Percentiles rank a stretch among this genome's conserved stretches.
These are phyloP conservation scores for Neosilurus hyrtlii DNA, from an alignment of 2,797 vertebrate species.

Conservation along the genomic window DNA sequence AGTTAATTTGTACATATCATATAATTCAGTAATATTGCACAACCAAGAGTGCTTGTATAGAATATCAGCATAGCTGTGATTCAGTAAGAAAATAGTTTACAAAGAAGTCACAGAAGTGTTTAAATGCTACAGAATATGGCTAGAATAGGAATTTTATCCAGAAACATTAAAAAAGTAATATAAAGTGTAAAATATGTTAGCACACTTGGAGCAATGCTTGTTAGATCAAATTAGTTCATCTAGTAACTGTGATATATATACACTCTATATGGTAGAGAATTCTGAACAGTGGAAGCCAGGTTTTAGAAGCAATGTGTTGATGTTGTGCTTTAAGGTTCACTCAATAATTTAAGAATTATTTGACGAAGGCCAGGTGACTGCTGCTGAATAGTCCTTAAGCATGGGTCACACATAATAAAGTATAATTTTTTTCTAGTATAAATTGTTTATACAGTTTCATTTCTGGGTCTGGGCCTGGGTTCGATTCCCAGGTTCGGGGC, in stretches of 20 bases:
- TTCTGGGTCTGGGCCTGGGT: too few relatives aligned
- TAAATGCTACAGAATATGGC: neutral
- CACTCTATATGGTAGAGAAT: too few relatives aligned
- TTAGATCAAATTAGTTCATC: neutral
- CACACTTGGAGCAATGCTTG: neutral
- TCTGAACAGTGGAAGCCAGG: neutral
- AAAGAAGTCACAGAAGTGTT: neutral
- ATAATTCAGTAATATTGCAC: neutral
- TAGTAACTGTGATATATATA: neutral
- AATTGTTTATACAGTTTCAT: too few relatives aligned
- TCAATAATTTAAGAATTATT: neutral
- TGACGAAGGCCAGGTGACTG: too few relatives aligned
- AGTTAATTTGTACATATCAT: neutral
- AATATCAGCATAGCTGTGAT: neutral
- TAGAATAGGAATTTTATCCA: neutral
- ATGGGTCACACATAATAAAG: neutral
- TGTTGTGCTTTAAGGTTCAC: neutral
- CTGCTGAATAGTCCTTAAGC: too few relatives aligned
- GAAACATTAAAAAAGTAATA: neutral
- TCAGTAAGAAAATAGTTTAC: neutral
- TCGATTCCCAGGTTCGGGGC: too few relatives aligned
- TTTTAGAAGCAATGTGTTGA: neutral
- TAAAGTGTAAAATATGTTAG: neutral
- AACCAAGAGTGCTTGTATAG: neutral
- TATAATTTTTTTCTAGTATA: neutral